Base-by-base conservation (phyloP, 1,140 invertebrate species). In the Drosophila pseudoobscura region DNA sequence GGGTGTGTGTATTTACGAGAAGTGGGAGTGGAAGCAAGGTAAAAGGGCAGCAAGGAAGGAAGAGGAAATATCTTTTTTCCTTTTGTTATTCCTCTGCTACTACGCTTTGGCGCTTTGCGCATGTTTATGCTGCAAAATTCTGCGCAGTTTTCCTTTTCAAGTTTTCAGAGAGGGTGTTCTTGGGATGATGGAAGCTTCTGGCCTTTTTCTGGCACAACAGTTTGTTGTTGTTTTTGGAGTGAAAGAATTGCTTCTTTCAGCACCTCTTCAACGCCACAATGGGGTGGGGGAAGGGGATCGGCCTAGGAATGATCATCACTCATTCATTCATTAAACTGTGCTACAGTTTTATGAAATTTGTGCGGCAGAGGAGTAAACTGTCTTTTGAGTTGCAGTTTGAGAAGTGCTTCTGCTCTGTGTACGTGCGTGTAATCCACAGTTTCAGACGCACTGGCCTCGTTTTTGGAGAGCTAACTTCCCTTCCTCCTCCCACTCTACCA, bases 91-190 rank as follows among this genome's bases (percentile, higher is more conserved):
- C 20, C 55, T 63, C 75, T 83, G 8, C 70, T 69, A 60, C 26
- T 29, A 20, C 15, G 9, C 20, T 68, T 62, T 43, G 75, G 70
- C 69, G 54, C 66, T 83, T 66, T 80, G 80, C 80, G 79, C 79
- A 82, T 43, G 74, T 49, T 73, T 66, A 63, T 44, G 5, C 35
- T 50, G 43, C 64, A 64, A 61, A 72, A 84, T 84, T 84, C 41
- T 84, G 76, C 80, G 80, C 76, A 84, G 80, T 85, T 80, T 54
- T 50, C 51, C n/a, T 11, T n/a, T 11, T 20, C 5, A 15, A 3
- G 31, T 35, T 35, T 39, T 39, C 31, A 11, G 9, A 4, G 2
- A 35, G 3, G 11, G 35, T 8, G 20, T 39, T 39, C 9, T 39
- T 39, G 35, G 11, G 35, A 39, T 39, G 35, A 39, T 39, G 35